Evolutionary conservation across 2,888 invertebrate species (phyloP), one percentile per base, ranked within the genome.

Genomic region (Hydriomena furcata): DNA sequence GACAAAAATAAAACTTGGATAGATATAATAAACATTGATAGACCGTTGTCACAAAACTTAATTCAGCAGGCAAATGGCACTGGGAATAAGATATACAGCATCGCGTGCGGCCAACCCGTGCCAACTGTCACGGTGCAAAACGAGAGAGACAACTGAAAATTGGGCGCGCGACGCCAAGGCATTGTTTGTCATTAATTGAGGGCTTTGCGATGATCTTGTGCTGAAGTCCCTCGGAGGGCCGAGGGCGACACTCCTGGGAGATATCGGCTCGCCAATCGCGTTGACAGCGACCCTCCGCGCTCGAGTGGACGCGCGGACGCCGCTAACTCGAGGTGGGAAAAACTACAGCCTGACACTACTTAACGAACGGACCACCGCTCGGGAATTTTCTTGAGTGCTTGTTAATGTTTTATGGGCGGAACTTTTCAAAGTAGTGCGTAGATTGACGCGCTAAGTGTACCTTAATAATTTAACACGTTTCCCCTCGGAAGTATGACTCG

Each of bases 371-470:
- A 80, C 75, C 81, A 82, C 76, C 72, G 73, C 79, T 70, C 82
- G 84, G 83, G 86, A 81, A 86, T 86, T 85, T 84, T 85, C 85
- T 86, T 88, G 90, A 90, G 89, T 90, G 89, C 88, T 85, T 85
- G 89, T 89, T 90, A 90, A 90, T 90, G 90, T 90, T 90, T 90
- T 82, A 90, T 90, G 84, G 89, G 87, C 79, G 85, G 82, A 85
- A 88, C 85, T 89, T 90, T 90, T 84, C 84, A 76, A 82, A 83
- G 80, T 84, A 84, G 82, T 82, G 83, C 76, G 79, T 82, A 76
- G 86, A 88, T 84, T 86, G 88, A 87, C 87, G 82, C 78, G 82
- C 73, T 89, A 87, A 89, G 89, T 89, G 84, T 81, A 81, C 78
- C 75, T 90, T 84, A 77, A 89, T 90, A 89, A 87, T 90, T 90